Conservation (phyloP, 2,797 vertebrate species). For the Sparidentex hasta region DNA sequence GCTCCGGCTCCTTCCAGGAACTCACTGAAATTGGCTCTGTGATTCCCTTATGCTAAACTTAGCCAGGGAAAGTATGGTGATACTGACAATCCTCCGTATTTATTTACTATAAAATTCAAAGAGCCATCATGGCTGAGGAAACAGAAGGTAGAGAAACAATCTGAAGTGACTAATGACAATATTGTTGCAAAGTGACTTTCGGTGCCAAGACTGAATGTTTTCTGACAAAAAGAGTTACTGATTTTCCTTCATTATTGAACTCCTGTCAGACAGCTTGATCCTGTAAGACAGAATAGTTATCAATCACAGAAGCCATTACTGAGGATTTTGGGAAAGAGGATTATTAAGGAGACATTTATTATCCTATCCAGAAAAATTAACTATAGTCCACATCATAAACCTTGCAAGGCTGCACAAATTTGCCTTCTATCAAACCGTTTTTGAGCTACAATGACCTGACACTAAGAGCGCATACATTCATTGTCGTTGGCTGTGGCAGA, state of each 20-base stretch:
- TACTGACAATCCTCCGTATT: background rate
- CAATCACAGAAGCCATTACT: background rate
- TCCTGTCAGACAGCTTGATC: background rate
- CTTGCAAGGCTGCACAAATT: background rate
- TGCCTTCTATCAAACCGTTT: no score
- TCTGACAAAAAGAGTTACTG: background rate
- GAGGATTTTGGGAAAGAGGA: background rate
- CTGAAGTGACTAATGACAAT: background rate
- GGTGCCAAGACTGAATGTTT: background rate
- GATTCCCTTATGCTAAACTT: constrained; percentile 8
- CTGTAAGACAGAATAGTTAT: background rate
- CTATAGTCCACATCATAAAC: background rate
- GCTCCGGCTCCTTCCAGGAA: constrained; percentile 54
- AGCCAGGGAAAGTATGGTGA: constrained; percentile 29
- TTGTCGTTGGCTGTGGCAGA: background rate
- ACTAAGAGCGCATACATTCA: background rate
- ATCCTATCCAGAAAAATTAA: background rate
- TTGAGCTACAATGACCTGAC: background rate
- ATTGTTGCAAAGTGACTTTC: background rate
- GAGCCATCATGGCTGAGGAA: background rate
- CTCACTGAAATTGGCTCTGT: constrained; percentile 24
- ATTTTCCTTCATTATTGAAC: background rate
- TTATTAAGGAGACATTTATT: background rate
- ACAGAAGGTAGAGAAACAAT: background rate
- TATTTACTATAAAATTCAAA: constrained; percentile 9